phyloP scores from a whole-genome alignment of 1,140 invertebrate genomes.

The Hylaeus anthracinus region DNA sequence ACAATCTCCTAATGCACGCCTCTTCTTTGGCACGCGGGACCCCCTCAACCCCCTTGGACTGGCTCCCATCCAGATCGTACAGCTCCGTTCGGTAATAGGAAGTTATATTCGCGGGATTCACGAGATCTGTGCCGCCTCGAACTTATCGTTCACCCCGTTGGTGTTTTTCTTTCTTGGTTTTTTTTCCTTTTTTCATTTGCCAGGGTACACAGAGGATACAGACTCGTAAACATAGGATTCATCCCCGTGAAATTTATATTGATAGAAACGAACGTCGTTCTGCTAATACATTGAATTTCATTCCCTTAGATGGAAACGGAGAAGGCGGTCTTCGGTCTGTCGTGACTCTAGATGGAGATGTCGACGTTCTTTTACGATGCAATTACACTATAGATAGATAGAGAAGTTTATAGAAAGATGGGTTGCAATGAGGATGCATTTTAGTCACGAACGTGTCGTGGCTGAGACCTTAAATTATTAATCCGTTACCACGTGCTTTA shows the following conservation, averaged over 20 bases:
- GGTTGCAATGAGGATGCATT: no score
- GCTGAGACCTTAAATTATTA: no score
- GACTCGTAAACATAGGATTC: slow-evolving; percentile 28
- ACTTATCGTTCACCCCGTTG: slow-evolving; percentile 40
- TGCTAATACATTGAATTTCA: slow-evolving; percentile 16
- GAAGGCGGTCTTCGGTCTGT: neutral
- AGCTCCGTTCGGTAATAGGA: slow-evolving; percentile 61
- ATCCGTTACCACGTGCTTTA: no score
- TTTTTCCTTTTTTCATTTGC: slow-evolving; percentile 21
- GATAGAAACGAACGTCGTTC: slow-evolving; percentile 6
- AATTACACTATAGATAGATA: no score
- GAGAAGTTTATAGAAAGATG: no score
- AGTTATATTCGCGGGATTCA: slow-evolving; percentile 67
- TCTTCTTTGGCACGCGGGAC: slow-evolving; percentile 70
- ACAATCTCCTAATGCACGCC: slow-evolving; percentile 79
- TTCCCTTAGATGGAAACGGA: neutral
- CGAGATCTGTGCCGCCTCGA: slow-evolving; percentile 44
- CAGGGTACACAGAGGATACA: neutral
- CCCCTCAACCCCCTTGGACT: slow-evolving; percentile 20
- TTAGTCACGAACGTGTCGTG: no score
- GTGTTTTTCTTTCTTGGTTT: slow-evolving; percentile 16
- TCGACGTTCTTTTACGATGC: neutral
- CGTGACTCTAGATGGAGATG: neutral
- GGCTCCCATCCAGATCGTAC: slow-evolving; percentile 34
- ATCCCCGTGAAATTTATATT: slow-evolving; percentile 10